These are phyloP conservation scores for Lutraria lutraria DNA, from an alignment of 2,888 invertebrate species.

Conservation along the genomic window DNA sequence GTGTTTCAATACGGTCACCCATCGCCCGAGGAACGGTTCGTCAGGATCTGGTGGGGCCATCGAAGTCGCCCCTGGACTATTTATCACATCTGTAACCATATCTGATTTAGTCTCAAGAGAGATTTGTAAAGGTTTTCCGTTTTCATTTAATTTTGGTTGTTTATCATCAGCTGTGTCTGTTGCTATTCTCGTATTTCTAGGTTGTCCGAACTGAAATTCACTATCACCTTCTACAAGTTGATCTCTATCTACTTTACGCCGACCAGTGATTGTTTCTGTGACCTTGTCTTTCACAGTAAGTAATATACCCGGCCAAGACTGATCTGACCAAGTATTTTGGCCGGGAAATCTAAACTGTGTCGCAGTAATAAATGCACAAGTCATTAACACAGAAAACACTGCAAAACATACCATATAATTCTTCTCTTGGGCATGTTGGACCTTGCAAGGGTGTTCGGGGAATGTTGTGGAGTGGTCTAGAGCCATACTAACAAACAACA, in stretches of 20 bases:
- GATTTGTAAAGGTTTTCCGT: constrained; percentile 88
- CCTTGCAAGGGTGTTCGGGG: constrained; percentile 95
- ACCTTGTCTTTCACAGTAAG: constrained; percentile 82
- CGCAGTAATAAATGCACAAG: constrained; percentile 96
- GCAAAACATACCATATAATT: constrained; percentile 99
- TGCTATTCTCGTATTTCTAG: constrained; percentile 29
- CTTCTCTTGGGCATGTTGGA: constrained; percentile 95
- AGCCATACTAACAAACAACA: constrained; percentile 96
- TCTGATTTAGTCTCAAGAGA: constrained; percentile 77
- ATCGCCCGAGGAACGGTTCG: constrained; percentile 88
- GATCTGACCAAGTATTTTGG: constrained; percentile 74
- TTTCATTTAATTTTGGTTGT: constrained; percentile 52
- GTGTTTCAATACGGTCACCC: constrained; percentile 96
- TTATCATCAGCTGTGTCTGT: background rate
- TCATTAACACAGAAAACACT: constrained; percentile 98
- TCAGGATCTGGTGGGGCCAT: constrained; percentile 70
- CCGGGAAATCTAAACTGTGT: constrained; percentile 92
- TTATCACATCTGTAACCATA: constrained; percentile 82
- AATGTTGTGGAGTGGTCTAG: constrained; percentile 98
- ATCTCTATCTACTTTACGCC: constrained; percentile 75
- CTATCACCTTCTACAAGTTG: constrained; percentile 80
- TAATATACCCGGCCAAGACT: constrained; percentile 80
- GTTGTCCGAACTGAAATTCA: constrained; percentile 72
- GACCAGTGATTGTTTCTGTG: constrained; percentile 76
- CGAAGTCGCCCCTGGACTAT: constrained; percentile 72